phyloP scores from a whole-genome alignment of 2,888 invertebrate species.

The Dorcus hopei region DNA sequence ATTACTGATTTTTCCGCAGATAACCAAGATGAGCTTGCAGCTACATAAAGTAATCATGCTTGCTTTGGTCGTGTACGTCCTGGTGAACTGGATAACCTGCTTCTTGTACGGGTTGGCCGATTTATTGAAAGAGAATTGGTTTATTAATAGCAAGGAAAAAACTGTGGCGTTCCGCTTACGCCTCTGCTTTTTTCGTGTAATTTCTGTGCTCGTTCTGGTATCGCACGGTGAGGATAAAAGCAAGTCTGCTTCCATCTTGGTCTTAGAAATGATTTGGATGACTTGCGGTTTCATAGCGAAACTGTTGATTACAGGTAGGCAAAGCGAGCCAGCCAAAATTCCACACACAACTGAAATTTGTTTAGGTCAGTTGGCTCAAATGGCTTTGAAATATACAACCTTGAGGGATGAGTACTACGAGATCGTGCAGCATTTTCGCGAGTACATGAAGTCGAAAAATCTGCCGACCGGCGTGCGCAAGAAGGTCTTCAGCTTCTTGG shows the following conservation, averaged over 20 bases:
- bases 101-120: constrained; percentile 9
- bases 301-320: background rate
- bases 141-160: background rate
- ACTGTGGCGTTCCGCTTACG: background rate
- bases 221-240: background rate
- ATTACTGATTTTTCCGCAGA: background rate
- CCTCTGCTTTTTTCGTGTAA: background rate
- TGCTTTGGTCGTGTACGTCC: constrained; percentile 15
- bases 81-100: constrained; percentile 22
- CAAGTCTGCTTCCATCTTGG: background rate
- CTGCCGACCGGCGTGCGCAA: constrained; percentile 42
- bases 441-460: constrained; percentile 49
- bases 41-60: constrained; percentile 21
- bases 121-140: background rate
- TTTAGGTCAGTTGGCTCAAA: constrained; percentile 28
- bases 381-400: constrained; percentile 31
- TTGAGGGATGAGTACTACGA: constrained; percentile 34
- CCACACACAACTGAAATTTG: background rate
- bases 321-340: background rate
- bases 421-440: constrained; percentile 43
- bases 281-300: background rate
- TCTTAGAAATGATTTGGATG: background rate
- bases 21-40: constrained; percentile 19
- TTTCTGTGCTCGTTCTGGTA: background rate
- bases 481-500: constrained; percentile 43